Evolutionary conservation across 2,888 invertebrate genomes (phyloP), one percentile per base, ranked within the genome.

Genomic region (Metalampra italica): DNA sequence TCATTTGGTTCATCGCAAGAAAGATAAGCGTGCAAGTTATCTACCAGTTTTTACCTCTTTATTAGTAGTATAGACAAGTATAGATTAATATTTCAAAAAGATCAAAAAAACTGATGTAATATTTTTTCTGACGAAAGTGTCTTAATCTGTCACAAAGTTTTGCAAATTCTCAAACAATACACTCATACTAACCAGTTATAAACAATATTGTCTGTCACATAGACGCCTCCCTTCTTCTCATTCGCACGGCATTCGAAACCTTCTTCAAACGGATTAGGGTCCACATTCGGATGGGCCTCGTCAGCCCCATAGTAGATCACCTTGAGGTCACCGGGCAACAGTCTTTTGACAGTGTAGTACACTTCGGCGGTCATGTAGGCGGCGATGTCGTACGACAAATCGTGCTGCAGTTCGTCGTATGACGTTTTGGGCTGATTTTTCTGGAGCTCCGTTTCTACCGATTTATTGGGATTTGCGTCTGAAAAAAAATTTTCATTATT

Each of bases 261-360:
- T n/a, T 81, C 68, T 62, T 92, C 91, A 61, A 96, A 95, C 0
- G 96, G 96, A 78, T 96, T 95, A 40, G 91, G 90, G 51, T 90
- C 82, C 37, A 93, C 80, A 58, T 74, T 83, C 0, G 82, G 74
- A 52, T 86, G 74, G 54, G 61, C 61, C n/a, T 79, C 79, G 1
- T 74, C 76, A 1, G 66, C 55, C 0, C 93, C 92, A 29, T 90
- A 83, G 66, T 95, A 96, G 15, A 96, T 75, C 14, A 91, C 90
- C 73, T 97, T 96, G 29, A 95, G 77, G 82, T 98, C 98, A 0
- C 96, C 98, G 0, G 96, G 93, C 46, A 98, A 74, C 5, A 98
- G 82, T 40, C 98, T 90, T 64, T 95, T 94, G 7, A 97, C 82
- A 0, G 96, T 94, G 70, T 97, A 98, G 43, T 92, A 91, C 0